A percentile compares a stretch with the other conserved stretches of the same genome.
Evolutionary conservation across 2,888 invertebrate species (phyloP).

Genomic region (Syrista parreyssii): DNA sequence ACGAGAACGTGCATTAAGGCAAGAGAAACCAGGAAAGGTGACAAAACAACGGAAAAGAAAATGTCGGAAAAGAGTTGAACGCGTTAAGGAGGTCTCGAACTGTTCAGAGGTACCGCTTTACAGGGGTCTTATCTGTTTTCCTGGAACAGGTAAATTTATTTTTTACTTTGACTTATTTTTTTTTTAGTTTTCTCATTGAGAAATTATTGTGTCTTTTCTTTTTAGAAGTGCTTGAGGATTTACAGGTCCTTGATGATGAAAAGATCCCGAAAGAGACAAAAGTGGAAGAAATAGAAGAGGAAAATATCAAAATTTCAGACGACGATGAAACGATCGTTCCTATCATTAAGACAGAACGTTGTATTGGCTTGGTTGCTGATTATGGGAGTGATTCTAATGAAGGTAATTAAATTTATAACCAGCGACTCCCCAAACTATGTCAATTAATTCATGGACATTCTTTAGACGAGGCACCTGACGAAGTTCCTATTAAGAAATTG

Average conservation of each 20-base stretch:
- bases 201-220: not conserved
- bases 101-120: slow-evolving; percentile 33
- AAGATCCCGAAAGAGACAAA: not conserved
- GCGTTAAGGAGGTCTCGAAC: not conserved
- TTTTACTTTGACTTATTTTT: slow-evolving; percentile 24
- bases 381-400: slow-evolving; percentile 53
- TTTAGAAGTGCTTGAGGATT: not conserved
- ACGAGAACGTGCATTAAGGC: slow-evolving; percentile 21
- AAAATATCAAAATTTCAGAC: slow-evolving; percentile 49
- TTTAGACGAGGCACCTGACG: slow-evolving; percentile 51
- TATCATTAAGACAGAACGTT: not conserved
- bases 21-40: slow-evolving; percentile 56
- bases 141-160: slow-evolving; percentile 66
- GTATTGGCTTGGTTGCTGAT: slow-evolving; percentile 49
- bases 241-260: not conserved
- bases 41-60: slow-evolving; percentile 63
- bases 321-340: slow-evolving; percentile 61
- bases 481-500: slow-evolving; percentile 50
- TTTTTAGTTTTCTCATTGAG: not conserved
- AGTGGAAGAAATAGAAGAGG: slow-evolving; percentile 27
- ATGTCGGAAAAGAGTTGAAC: not conserved
- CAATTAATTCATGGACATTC: not conserved
- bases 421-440: not conserved
- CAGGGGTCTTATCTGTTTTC: slow-evolving; percentile 66
- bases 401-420: slow-evolving; percentile 35